These are phyloP conservation scores for Pluvianellus socialis DNA, from an alignment of 2,113 vertebrate genomes.

Conservation along the genomic window DNA sequence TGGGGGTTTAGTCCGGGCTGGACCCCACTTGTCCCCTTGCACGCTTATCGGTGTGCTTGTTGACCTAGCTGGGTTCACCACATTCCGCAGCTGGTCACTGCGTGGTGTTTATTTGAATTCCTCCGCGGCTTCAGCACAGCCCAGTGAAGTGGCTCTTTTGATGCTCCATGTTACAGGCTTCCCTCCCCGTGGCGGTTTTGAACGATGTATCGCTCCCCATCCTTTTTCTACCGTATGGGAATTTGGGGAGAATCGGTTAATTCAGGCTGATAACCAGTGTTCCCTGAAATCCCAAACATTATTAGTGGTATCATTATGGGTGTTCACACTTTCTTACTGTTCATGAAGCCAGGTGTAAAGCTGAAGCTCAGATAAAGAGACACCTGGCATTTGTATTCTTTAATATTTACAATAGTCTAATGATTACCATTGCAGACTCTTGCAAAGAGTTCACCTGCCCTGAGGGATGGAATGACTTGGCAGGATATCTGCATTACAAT, in stretches of 20 bases:
- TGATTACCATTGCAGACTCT: neutral
- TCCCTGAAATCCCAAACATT: neutral
- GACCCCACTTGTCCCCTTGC: neutral
- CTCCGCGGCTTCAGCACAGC: neutral
- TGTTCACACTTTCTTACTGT: neutral
- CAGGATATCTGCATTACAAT: constrained; percentile 8
- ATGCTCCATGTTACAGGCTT: neutral
- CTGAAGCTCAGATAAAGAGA: neutral
- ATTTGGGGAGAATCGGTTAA: neutral
- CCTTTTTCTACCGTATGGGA: neutral
- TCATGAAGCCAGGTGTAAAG: neutral
- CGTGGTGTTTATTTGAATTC: constrained; percentile 42
- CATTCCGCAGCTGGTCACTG: neutral
- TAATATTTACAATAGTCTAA: constrained; percentile 5
- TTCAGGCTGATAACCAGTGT: neutral
- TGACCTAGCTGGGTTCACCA: constrained; percentile 15
- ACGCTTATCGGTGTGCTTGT: neutral
- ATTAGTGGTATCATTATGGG: neutral
- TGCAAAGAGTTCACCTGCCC: constrained; percentile 1
- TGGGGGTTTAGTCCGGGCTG: neutral
- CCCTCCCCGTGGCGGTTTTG: neutral
- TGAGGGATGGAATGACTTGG: neutral
- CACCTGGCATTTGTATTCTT: neutral
- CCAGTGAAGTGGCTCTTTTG: neutral
- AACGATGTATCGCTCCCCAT: neutral